A percentile compares a stretch with the other conserved stretches of the same genome.
Conservation (phyloP, 2,113 vertebrate genomes). For the Callocephalon fimbriatum region DNA sequence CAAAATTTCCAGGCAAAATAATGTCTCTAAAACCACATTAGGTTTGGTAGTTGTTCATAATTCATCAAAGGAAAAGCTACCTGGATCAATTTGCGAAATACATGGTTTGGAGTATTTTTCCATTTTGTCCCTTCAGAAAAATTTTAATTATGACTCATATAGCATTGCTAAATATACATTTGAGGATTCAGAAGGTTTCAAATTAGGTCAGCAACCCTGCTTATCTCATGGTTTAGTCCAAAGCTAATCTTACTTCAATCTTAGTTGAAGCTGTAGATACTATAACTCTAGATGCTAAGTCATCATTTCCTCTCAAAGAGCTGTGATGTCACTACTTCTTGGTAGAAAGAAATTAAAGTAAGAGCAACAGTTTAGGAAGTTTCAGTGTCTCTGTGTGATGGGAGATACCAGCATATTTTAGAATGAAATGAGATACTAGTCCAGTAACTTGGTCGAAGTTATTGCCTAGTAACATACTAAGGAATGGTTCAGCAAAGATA, state of each 20-base stretch:
- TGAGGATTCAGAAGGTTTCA: background rate
- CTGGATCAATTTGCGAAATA: background rate
- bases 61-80: background rate
- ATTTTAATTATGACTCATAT: background rate
- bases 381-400: background rate
- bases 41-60: background rate
- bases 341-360: background rate
- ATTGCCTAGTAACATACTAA: background rate
- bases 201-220: background rate
- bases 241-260: background rate
- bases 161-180: background rate
- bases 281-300: background rate
- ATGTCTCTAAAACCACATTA: background rate
- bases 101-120: background rate
- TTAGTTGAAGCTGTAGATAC: background rate
- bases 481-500: background rate
- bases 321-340: background rate
- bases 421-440: background rate
- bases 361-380: background rate
- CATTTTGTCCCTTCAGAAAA: background rate
- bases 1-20: background rate
- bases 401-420: background rate
- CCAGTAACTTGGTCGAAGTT: background rate
- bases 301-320: background rate
- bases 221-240: background rate